A percentile compares a stretch with the other conserved stretches of the same genome.
Evolutionary conservation across 2,797 vertebrate genomes (phyloP).

Genomic region (Vipera ursinii): DNA sequence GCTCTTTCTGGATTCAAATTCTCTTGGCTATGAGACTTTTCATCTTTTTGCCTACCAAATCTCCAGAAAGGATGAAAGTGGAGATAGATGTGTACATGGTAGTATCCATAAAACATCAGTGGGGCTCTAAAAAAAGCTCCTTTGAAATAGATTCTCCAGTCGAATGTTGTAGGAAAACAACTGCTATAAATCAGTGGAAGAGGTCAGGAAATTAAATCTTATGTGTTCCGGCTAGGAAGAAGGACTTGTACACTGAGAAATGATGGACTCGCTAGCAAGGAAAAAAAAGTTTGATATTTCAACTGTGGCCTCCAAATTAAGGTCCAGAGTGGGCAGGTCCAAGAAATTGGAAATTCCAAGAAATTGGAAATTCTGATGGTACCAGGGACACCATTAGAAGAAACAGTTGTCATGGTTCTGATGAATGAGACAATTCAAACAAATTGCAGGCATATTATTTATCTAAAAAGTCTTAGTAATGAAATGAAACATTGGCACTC

Average conservation of each 20-base stretch:
- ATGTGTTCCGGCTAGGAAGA: slow-evolving; percentile 42
- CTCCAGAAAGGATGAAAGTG: background rate
- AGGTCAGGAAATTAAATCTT: slow-evolving; percentile 67
- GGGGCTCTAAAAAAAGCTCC: slow-evolving; percentile 54
- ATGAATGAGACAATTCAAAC: no score
- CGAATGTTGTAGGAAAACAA: slow-evolving; percentile 69
- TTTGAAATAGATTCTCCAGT: slow-evolving; percentile 67
- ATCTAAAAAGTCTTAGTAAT: no score
- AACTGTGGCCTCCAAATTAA: slow-evolving; percentile 37
- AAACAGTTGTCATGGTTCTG: no score
- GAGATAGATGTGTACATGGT: slow-evolving; percentile 41
- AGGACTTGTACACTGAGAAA: slow-evolving; percentile 44
- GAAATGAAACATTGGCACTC: no score
- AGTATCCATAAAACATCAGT: slow-evolving; percentile 49
- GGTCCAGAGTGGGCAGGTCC: background rate
- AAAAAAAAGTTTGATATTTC: slow-evolving; percentile 53
- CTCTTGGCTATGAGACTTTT: background rate
- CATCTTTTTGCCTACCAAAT: background rate
- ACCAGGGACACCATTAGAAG: no score
- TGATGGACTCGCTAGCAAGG: slow-evolving; percentile 46
- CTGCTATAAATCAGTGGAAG: slow-evolving; percentile 63
- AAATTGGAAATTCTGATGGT: background rate
- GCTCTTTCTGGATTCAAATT: background rate
- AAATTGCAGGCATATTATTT: no score
- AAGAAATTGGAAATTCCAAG: background rate